Base-by-base conservation (phyloP, 2,797 vertebrate genomes). In the Naso thynnoides region DNA sequence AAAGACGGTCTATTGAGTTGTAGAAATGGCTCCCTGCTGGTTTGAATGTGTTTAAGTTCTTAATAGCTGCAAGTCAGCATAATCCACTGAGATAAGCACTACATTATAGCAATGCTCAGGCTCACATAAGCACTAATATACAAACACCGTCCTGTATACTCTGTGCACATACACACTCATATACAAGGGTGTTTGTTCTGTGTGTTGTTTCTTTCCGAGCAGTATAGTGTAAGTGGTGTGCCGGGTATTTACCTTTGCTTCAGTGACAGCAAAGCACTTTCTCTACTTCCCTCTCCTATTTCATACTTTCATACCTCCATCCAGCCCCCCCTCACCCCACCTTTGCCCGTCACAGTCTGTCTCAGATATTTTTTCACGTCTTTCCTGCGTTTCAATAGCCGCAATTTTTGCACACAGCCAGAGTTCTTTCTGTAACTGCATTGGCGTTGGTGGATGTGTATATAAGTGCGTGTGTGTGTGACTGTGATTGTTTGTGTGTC, bases 21-120 rank as follows among this genome's bases (percentile, higher is more conserved):
- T 59, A 54, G 81, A 83, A 87, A 86, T 80, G 54, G 72, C 77
- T 87, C 86, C 83, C 81, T 47, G 44, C 72, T 78, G 87, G 74
- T 87, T 87, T 86, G 79, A 86, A 89, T 91, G 79, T 76, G 81
- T 84, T 84, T 62, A 89, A 86, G 64, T 83, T 86, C 74, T 81
- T 86, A 89, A 87, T 88, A 87, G 81, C 73, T 87, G 82, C 86
- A 78, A 85, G 90, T 92, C 90, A 89, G 91, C 90, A 86, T 82
- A 88, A 87, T 86, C 80, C 80, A 71, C 77, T n/a, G 57, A 77
- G 80, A 89, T 86, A 87, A 76, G 82, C 67, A 44, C 76, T 61
- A 53, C 60, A 79, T 85, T 84, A 86, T 71, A 78, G 63, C 58
- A 50, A 61, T 33, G 49, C 56, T 58, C 59, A 58, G 16, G 56